Base-by-base conservation (phyloP, 2,888 invertebrate species). In the Clanis bilineata region DNA sequence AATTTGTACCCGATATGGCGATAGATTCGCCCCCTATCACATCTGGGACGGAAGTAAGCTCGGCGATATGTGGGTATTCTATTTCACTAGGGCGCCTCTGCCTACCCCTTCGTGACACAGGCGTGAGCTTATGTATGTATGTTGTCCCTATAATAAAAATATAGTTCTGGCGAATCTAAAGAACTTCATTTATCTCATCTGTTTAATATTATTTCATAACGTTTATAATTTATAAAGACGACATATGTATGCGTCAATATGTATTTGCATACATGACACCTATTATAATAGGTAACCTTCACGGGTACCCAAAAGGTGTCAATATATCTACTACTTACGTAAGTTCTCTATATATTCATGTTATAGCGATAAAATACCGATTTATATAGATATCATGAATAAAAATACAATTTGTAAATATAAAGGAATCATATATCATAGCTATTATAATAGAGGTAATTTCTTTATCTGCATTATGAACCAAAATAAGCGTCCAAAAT, bases 201-300 rank as follows among this genome's bases (percentile, higher is more conserved):
- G 0, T 39, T 25, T 23, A 5, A 45, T 23, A 28, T 25, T 7
- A 28, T 25, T 23, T 45, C n/a, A 15, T 28, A 18, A 28, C 4
- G 10, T 10, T 51, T 32, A 51, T 51, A 28, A 18, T 15, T 18
- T 15, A 28, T 54, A 38, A 57, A 51, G 59, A 41, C 62, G 66
- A 73, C 75, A 72, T 73, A 76, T 75, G 77, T 70, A 73, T 77
- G 69, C 80, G 79, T 82, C 80, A 82, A 60, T 75, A 68, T 72
- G 67, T 70, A 74, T 77, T 72, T 72, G 69, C 74, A 76, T 74
- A 71, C 63, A 70, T 61, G 66, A 67, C 64, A 65, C 45, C 63
- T 78, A 85, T 83, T 82, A 81, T 83, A 80, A 85, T 73, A 68
- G 66, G 73, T 74, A 76, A 77, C 77, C 77, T 75, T 79, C 73